A percentile compares a stretch with the other conserved stretches of the same genome.
Conservation (phyloP, 2,113 vertebrate genomes). For the Salvator merianae region DNA sequence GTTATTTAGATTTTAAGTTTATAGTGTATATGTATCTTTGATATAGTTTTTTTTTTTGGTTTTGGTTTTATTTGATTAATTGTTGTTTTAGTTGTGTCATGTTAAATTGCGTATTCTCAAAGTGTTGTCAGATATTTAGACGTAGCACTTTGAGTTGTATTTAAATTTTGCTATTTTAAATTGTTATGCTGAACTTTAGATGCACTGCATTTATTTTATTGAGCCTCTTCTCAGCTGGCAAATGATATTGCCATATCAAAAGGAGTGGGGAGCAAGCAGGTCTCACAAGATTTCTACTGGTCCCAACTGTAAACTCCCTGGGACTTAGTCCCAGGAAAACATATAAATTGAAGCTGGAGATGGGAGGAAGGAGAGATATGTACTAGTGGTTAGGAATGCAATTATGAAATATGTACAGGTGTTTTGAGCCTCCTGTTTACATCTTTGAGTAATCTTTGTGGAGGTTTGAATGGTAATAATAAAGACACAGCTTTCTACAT, state of each 20-base stretch:
- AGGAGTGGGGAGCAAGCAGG: no score
- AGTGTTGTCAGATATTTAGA: neutral
- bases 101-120: no score
- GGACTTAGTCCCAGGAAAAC: neutral
- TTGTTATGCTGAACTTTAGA: slow-evolving; percentile 55
- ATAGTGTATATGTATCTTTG: no score
- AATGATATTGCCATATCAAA: no score
- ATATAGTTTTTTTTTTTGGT: neutral
- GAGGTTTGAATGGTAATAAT: neutral
- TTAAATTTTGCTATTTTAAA: slow-evolving; percentile 54
- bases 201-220: slow-evolving; percentile 51
- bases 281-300: no score
- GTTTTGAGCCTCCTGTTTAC: neutral
- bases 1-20: no score
- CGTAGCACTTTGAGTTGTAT: slow-evolving; percentile 30
- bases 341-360: neutral
- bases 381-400: neutral
- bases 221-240: slow-evolving; percentile 9
- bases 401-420: neutral
- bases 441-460: neutral
- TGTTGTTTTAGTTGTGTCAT: no score
- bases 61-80: neutral
- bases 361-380: neutral
- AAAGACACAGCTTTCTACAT: neutral
- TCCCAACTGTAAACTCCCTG: neutral